Base-by-base conservation (phyloP, 2,797 vertebrate genomes). In the Rhinoraja longicauda region DNA sequence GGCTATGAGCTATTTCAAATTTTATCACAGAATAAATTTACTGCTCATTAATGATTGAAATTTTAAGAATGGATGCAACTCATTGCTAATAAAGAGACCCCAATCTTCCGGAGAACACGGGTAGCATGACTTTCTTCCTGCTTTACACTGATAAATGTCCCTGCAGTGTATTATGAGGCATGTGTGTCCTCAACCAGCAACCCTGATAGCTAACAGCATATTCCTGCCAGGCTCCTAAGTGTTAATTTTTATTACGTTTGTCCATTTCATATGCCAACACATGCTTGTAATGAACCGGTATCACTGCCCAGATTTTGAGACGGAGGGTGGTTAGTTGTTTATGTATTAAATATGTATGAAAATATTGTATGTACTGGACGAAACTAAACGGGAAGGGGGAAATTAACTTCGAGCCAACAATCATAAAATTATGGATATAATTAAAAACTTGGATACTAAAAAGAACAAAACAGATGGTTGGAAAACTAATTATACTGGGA, bases 281-380 rank as follows among this genome's bases (percentile, higher is more conserved):
- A 24, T 26, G 10, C 24, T 15, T 21, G 39, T 36, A 39, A 2
- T 45, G 79, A 19, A 45, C 36, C 36, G 84, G 53, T n/a, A 26
- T 86, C 12, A 15, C 82, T 59, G 3, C 59, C 26, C 59, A 86
- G 26, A n/a, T 10, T 86, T 9, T 24, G 0, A 62, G 10, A 62
- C 6, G 82, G 29, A 82, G 10, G 12, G 57, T 82, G 79, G 39
- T 39, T 93, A 90, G 26, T 94, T 95, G 93, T 62, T 73, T 26
- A 59, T 57, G 17, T 45, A 24, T 62, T 21, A 17, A 36, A 57
- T 62, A 29, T 73, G n/a, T 13, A 26, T 36, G 77, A 81, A 13
- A 10, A 57, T 0, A 29, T 12, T 93, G 77, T 32, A 62, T 62
- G 7, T 64, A 21, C 17, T 32, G 26, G 29, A 64, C 32, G 81